Conservation (phyloP, 2,113 vertebrate genomes). For the Phyllostomus hastatus region DNA sequence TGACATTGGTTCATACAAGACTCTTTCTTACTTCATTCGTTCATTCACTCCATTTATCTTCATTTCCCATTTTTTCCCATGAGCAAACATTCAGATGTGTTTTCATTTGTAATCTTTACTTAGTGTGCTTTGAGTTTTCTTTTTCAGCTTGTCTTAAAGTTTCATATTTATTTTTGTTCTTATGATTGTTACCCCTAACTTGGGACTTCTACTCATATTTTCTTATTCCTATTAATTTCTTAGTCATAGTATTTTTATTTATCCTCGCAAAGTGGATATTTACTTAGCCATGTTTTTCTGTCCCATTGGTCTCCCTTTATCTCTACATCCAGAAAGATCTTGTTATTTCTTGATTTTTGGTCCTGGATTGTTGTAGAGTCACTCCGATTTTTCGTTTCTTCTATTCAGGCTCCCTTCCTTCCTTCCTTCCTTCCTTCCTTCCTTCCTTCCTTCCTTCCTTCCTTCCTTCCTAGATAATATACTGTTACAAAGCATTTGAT, state of each 20-base stretch:
- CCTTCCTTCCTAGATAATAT: background rate
- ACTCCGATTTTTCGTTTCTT: background rate
- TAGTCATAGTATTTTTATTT: background rate
- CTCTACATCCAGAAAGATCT: background rate
- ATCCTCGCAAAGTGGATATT: background rate
- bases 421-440: background rate
- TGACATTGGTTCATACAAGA: background rate
- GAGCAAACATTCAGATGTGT: background rate
- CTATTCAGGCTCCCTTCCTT: background rate
- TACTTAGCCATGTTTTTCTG: background rate
- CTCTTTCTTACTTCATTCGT: background rate
- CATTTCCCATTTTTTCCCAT: background rate
- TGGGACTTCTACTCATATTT: background rate
- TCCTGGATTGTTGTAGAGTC: background rate
- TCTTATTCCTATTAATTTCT: background rate
- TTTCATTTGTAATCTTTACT: background rate
- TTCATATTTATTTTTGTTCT: background rate
- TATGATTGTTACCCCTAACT: background rate
- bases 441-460: background rate
- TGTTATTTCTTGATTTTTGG: background rate
- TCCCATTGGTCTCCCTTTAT: background rate
- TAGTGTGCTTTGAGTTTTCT: background rate
- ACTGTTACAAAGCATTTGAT: background rate
- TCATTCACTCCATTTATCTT: background rate
- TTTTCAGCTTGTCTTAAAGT: background rate